Base-by-base conservation (phyloP, 2,113 vertebrate genomes). In the Oenanthe oenanthe region DNA sequence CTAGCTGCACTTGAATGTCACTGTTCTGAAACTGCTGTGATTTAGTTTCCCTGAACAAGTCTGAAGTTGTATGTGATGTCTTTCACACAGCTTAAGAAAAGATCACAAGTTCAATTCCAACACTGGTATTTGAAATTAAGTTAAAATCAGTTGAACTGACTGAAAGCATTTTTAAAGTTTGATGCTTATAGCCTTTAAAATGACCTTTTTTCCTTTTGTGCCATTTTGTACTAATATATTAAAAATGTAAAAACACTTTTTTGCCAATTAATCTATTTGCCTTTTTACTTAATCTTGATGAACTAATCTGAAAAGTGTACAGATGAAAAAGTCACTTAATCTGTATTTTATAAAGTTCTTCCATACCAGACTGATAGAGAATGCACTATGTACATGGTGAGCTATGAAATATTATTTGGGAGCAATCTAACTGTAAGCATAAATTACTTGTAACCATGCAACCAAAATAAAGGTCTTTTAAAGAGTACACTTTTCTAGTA, bases 401-500 rank as follows among this genome's bases (percentile, higher is more conserved):
- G 38, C 70, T 94, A 65, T 96, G 62, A 95, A 95, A 85, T 96
- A 51, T 32, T 84, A 91, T 83, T 95, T 96, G 93, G 96, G 92
- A 97, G 83, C 75, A 96, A 94, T 84, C 71, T 88, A 91, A 87
- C 57, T 89, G 51, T 92, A 92, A 97, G 77, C 82, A 51, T 81
- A 93, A 88, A 82, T 61, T 26, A 96, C 92, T 77, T 95, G 88
- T 97, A 95, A 95, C 92, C 14, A 16, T 91, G 85, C 58, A 96
- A 66, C 36, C 92, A 96, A 96, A 98, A 97, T 98, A 98, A 98
- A 98, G 70, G 73, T 96, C 95, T 95, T 96, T 97, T 95, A 50
- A 77, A 95, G 96, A 83, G 54, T 80, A 57, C 4, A 3, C 31
- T 56, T 74, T 90, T 73, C 73, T 88, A 76, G 70, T 70, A 31